Evolutionary conservation across 2,888 invertebrate species (phyloP), one percentile per base, ranked within the genome.

Genomic region (Eumacrocentrus americanus): DNA sequence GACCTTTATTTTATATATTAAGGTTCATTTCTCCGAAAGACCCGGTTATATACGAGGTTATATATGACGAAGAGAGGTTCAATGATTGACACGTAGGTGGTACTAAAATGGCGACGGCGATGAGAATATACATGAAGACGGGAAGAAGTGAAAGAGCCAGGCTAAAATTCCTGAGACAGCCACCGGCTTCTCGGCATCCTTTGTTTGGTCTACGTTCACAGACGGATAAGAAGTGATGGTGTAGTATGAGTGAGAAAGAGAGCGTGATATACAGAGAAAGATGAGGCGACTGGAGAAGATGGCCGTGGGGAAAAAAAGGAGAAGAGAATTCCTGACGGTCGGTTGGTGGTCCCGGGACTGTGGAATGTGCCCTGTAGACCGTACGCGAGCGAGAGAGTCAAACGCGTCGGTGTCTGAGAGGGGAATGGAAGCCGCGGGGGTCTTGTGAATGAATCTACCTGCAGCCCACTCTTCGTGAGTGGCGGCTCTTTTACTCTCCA

Each of bases 401-500:
- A 55, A 52, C 38, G 44, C 40, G 51, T 59, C 34, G 23, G 53
- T 46, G 60, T 35, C 9, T 44, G 44, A 29, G 18, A 34, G 53
- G 50, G 53, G 55, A 37, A 44, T 61, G 52, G 60, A 63, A 65
- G 63, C 63, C 60, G 62, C 62, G 65, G 65, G 65, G 67, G 65
- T 65, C 72, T 74, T 74, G 72, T 74, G 73, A 74, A 74, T 74
- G 74, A 74, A 74, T 70, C 69, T 69, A 71, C 73, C 71, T 70
- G 70, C 59, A 29, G 29, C 64, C 62, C 61, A 60, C 62, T 66
- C 64, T 62, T 59, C 52, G 61, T 54, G 64, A 62, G 51, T 55
- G 64, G 60, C 64, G 64, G 66, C 61, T 66, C 64, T 62, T 66
- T 66, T 66, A 64, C 61, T 61, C 59, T 48, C 57, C 34, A 50